Base-by-base conservation (phyloP, 2,113 vertebrate genomes). In the Paradoxurus hermaphroditus region DNA sequence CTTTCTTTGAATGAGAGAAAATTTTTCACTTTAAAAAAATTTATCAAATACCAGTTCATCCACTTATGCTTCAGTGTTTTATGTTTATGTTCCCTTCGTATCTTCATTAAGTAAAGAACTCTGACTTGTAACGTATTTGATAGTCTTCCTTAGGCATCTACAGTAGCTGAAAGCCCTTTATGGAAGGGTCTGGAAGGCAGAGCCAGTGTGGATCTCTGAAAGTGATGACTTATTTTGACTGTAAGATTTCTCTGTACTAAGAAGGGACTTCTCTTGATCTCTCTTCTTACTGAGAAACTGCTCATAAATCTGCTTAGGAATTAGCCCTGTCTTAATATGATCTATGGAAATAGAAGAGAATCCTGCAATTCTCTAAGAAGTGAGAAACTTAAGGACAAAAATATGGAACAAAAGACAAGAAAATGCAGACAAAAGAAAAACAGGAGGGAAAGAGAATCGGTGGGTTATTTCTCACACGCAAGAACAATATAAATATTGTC, bases 141-240 rank as follows among this genome's bases (percentile, higher is more conserved):
- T 68, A 51, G 85, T 72, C 84, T 94, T 89, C 15, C n/a, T 63
- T 44, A 53, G 6, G 16, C 51, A n/a, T 75, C 8, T 21, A 41
- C 53, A 68, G 13, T 5, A 51, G 7, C 14, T 23, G 21, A 79
- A 81, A 72, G 63, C 19, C 1, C 8, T 62, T 13, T 34, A 31
- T 18, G 16, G 0, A 2, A 1, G 0, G 2, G 0, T 46, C 15
- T 83, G 3, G 13, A 73, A 11, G 9, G 16, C 25, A 82, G 10
- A 10, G 44, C 34, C 16, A 21, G 21, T 36, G 19, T 39, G 25
- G 44, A 21, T 53, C 44, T 78, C 62, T 72, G 29, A 36, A 78
- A 95, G 90, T 31, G 6, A 19, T 67, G 21, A 65, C 11, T 78
- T 75, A 70, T 10, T 70, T 39, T 25, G 5, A 12, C 56, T 56